phyloP scores from a whole-genome alignment of 1,140 invertebrate species.

The Drosophila lacertosa region DNA sequence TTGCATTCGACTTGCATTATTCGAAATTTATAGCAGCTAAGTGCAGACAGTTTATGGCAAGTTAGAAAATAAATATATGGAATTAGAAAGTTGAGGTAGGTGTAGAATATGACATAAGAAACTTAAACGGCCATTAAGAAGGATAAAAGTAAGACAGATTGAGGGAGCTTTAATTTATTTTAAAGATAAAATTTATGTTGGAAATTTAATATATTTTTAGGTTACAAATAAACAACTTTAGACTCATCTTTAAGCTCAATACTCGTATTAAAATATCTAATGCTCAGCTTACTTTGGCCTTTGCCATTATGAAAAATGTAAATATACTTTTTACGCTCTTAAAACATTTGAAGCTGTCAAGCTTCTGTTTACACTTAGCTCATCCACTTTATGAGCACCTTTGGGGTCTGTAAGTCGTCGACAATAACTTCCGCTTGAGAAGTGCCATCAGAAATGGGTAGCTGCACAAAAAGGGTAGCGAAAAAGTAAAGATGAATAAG shows the following conservation, averaged over 20 bases:
- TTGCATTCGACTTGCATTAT: conserved; percentile 31
- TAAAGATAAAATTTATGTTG: no score
- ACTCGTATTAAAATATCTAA: no score
- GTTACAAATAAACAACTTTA: no score
- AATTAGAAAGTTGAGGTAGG: no score
- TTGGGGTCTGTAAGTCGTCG: conserved; percentile 12
- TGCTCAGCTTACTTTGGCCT: not conserved
- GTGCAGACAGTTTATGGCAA: conserved; percentile 7
- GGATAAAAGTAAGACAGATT: not conserved
- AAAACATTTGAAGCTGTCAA: no score
- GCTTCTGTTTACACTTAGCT: conserved; percentile 1
- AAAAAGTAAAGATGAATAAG: conserved; percentile 56
- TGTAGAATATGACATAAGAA: no score
- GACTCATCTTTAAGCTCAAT: no score
- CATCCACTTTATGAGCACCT: not conserved
- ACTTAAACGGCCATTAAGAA: no score
- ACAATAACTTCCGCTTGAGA: conserved; percentile 33
- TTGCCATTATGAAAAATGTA: conserved; percentile 7
- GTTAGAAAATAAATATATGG: not conserved
- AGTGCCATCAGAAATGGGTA: not conserved
- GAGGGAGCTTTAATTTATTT: no score
- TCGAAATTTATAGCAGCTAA: conserved; percentile 10
- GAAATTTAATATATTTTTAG: no score
- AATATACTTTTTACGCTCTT: not conserved
- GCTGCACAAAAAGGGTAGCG: conserved; percentile 14